Base-by-base conservation (phyloP, 2,888 invertebrate genomes). In the Zaprionus lineosus region DNA sequence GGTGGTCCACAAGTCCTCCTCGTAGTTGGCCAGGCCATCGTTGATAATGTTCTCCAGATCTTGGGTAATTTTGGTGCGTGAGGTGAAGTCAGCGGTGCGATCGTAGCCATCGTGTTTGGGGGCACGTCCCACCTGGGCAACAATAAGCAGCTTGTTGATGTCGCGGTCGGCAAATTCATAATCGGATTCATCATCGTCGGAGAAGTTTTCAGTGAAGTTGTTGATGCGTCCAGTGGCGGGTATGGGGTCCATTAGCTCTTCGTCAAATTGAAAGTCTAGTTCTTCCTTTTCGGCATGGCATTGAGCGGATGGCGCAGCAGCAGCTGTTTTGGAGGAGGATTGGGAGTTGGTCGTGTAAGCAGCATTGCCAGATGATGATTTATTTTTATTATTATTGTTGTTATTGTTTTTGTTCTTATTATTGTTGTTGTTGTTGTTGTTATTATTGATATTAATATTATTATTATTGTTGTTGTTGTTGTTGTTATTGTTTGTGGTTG, bases 181-280 rank as follows among this genome's bases (percentile, higher is more conserved):
- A 88, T 97, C 97, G 9, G 94, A 93, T 24, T 96, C 96, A 64
- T 93, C 94, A 63, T 88, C 87, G 87, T 96, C 96, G 93, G 95
- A 95, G 92, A 94, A 95, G 88, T 87, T 94, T 93, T 68, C 90
- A 48, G 90, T 95, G 93, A 91, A 97, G 95, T 67, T 95, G 90
- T 97, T 97, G 41, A 94, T 93, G 60, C 96, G 91, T 11, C 96
- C 96, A 53, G 94, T 93, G 1, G 87, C 87, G 46, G 89, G 89
- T 58, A 95, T 95, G 69, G 95, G 92, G 68, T 97, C 96, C 86
- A 88, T 86, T 65, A 98, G 91, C 90, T 99, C 99, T 91, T 98
- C 98, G 88, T 99, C 98, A 88, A 99, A 97, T 91, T 97, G 96
- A 91, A 99, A 99, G 90, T 98, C 97, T 70, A 98, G 91, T 89